Evolutionary conservation across 2,113 vertebrate species (phyloP).

Genomic region (Sclerurus mexicanus): DNA sequence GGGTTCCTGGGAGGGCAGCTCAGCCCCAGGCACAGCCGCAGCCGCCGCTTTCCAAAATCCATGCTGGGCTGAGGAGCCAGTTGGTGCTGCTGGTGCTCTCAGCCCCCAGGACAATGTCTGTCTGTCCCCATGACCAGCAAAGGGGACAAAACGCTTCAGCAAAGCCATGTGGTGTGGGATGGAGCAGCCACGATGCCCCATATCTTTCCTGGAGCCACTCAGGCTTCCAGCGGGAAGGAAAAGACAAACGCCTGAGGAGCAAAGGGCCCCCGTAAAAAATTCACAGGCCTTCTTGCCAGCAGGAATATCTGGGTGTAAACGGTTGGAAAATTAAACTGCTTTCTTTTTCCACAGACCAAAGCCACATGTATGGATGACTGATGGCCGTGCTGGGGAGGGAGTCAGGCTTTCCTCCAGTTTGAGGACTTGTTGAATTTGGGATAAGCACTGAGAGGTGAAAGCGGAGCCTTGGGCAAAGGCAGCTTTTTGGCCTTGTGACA

Average conservation of each 20-base stretch:
- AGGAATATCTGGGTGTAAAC: constrained; percentile 20
- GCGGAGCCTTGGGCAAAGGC: neutral
- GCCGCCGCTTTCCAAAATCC: neutral
- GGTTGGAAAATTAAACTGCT: neutral
- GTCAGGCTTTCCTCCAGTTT: neutral
- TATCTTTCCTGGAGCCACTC: neutral
- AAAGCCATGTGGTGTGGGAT: rapidly evolving
- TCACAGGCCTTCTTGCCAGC: neutral
- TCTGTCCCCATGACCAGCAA: neutral
- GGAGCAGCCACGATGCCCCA: neutral
- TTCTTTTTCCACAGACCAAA: constrained; percentile 11
- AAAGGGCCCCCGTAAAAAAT: neutral
- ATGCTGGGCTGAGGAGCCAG: neutral
- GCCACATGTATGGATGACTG: constrained; percentile 19
- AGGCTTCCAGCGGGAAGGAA: neutral
- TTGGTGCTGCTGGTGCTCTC: neutral
- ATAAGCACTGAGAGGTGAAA: neutral
- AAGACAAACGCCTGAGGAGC: neutral
- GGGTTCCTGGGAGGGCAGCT: rapidly evolving
- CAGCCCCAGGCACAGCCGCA: neutral
- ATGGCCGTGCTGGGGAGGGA: constrained; percentile 1
- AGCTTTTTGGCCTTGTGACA: neutral
- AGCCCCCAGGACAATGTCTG: neutral
- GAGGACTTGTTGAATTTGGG: neutral
- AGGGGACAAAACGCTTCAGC: neutral